These are phyloP conservation scores for Philaethria dido DNA, from an alignment of 2,888 invertebrate species.

Conservation along the genomic window DNA sequence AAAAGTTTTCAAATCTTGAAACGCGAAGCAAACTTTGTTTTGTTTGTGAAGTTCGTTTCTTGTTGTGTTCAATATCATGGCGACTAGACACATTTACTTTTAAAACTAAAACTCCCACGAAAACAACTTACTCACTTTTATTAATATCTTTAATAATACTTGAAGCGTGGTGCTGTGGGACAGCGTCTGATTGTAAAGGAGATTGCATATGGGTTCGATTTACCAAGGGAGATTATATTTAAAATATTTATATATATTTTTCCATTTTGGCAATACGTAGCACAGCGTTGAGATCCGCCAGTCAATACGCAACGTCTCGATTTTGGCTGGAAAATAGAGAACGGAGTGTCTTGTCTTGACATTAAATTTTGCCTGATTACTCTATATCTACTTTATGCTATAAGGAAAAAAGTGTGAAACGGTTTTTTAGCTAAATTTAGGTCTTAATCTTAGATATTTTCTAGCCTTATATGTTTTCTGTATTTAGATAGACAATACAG, in stretches of 20 bases:
- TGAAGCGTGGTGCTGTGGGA: background rate
- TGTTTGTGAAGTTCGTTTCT: background rate
- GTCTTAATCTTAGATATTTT: no score
- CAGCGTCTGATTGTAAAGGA: background rate
- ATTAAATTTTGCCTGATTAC: background rate
- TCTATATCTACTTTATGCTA: no score
- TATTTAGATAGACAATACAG: no score
- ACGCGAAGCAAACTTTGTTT: background rate
- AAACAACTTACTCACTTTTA: background rate
- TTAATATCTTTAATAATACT: background rate
- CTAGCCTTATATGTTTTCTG: no score
- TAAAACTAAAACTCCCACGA: background rate
- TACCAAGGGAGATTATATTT: background rate
- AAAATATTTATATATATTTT: no score
- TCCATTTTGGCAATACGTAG: no score
- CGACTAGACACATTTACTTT: slow-evolving; percentile 20
- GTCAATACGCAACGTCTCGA: background rate
- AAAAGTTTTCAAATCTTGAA: slow-evolving; percentile 10
- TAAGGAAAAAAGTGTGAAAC: no score
- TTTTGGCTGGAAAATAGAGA: background rate
- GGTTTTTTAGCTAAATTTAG: no score
- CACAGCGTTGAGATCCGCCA: no score
- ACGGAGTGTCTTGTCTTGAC: background rate
- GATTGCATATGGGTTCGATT: background rate
- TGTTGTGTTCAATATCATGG: slow-evolving; percentile 4